phyloP scores from a whole-genome alignment of 2,113 vertebrate genomes.

The Grus americana region DNA sequence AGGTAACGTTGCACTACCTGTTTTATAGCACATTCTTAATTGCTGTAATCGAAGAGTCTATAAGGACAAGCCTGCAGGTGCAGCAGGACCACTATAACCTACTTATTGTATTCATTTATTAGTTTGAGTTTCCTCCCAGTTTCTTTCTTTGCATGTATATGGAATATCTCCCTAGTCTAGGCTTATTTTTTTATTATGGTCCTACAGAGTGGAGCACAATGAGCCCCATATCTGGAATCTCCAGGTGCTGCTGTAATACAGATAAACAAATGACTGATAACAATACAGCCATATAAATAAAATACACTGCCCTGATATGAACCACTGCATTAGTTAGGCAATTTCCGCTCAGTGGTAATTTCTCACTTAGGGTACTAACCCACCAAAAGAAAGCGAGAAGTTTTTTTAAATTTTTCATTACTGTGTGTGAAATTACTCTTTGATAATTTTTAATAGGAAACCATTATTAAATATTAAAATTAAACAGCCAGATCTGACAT shows the following conservation, averaged over 20 bases:
- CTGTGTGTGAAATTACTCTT: not conserved
- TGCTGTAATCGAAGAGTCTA: not conserved
- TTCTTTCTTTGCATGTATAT: not conserved
- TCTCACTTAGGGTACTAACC: not conserved
- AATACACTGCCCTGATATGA: not conserved
- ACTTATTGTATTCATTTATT: not conserved
- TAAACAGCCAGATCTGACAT: not conserved
- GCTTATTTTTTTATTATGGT: not conserved
- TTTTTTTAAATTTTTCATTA: not conserved
- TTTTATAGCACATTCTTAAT: not conserved
- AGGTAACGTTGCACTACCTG: not conserved
- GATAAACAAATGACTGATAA: conserved; percentile 9
- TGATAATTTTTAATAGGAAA: not conserved
- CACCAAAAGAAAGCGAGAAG: not conserved
- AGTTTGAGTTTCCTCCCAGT: not conserved
- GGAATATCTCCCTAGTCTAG: not conserved
- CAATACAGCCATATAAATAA: not conserved
- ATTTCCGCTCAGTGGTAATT: not conserved
- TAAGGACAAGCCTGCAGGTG: not conserved
- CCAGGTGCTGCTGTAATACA: conserved; percentile 5
- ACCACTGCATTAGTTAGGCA: not conserved
- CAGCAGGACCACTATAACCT: not conserved
- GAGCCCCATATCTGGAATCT: not conserved
- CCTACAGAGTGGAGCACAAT: not conserved
- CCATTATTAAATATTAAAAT: not conserved